Evolutionary conservation across 2,113 vertebrate genomes (phyloP).

Genomic region (Prunella himalayana): DNA sequence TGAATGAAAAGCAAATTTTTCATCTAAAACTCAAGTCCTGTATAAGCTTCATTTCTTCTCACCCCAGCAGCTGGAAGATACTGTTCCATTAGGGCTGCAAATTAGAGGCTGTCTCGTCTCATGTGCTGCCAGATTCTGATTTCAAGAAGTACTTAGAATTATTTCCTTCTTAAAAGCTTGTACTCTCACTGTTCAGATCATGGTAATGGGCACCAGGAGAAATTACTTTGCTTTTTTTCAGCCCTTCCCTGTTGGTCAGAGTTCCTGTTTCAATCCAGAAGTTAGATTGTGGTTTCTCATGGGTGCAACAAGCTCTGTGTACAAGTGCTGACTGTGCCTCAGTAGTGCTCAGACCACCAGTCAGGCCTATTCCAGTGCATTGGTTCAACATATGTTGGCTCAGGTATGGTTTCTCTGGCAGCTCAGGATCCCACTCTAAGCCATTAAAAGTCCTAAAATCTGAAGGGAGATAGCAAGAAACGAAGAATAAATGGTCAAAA

Average conservation of each 20-base stretch:
- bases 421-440: neutral
- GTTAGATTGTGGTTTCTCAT: neutral
- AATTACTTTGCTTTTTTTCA: neutral
- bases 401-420: neutral
- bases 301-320: rapidly evolving
- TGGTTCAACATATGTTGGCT: neutral
- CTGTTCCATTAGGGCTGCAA: neutral
- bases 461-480: neutral
- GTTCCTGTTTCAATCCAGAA: neutral
- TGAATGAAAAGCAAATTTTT: neutral
- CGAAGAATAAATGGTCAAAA: neutral
- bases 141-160: neutral
- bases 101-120: rapidly evolving
- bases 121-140: neutral
- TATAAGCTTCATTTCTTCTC: neutral
- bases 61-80: neutral
- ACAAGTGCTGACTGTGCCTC: neutral
- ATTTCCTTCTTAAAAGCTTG: neutral
- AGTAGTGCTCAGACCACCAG: neutral
- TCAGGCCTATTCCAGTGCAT: neutral
- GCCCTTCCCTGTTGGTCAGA: neutral
- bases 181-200: neutral
- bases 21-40: neutral
- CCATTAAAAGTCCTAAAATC: neutral
- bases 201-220: neutral